Base-by-base conservation (phyloP, 2,888 invertebrate species). In the Aleiodes testaceus region DNA sequence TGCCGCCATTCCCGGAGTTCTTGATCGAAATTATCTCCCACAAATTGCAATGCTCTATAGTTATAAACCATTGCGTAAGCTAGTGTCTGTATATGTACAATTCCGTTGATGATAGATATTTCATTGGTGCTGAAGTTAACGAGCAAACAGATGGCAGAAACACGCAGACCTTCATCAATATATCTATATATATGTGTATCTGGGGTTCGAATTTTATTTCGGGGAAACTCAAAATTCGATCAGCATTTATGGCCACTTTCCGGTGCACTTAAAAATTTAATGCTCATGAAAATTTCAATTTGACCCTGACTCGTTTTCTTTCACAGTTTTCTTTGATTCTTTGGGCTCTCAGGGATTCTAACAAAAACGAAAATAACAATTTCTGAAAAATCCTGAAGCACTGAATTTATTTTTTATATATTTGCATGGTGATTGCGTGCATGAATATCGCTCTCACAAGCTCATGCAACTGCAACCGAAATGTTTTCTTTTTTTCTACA, bases 91-190 rank as follows among this genome's bases (percentile, higher is more conserved):
- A 30, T 30, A 55, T 12, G 14, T 36, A 36, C 36, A 22, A 55
- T 12, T 30, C 36, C 30, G 14, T 26, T 30, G 55, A 59, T 59
- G 42, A 59, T 73, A 73, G 69, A 70, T 72, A 72, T 73, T 73
- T 72, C 72, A 72, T 72, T 69, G 49, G 55, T 64, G 53, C 49
- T 45, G 49, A 63, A 72, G 50, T 73, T 75, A 73, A 73, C 71
- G 72, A 73, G 71, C 69, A 49, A 50, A 70, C 72, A 70, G 73
- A 70, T 71, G 72, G 50, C 53, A 61, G 42, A 30, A 64, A 70
- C 70, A 74, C 61, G 55, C 64, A 72, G 66, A 61, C 26, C 63
- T 45, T 42, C 26, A 14, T 53, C 18, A 61, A 22, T 12, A 45
- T n/a, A 67, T 65, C 11, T 26, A 44, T 42, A 61, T 52, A 50